Evolutionary conservation across 2,888 invertebrate genomes (phyloP), one percentile per base, ranked within the genome.

Genomic region (Coelinius sp.): DNA sequence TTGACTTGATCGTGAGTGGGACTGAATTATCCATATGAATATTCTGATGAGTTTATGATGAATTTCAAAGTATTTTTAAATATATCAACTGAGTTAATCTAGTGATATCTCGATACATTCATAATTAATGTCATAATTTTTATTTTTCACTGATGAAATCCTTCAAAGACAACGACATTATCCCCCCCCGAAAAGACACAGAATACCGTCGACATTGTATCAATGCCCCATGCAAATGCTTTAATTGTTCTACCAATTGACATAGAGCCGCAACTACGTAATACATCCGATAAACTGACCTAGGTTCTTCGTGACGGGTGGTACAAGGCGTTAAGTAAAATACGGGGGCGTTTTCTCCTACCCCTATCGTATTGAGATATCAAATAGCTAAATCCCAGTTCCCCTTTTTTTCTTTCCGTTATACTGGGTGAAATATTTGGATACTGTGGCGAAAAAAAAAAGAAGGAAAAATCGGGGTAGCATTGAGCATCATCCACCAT

Each of bases 321-420:
- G 44, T 69, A 75, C 68, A 64, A 68, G 75, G 78, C 74, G 81
- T 79, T 77, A 79, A 84, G 81, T 80, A 81, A 82, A 83, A 80
- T 79, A 81, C 78, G 78, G 79, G 81, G 83, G 82, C 79, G 82
- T 79, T 78, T 78, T 82, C 74, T 77, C 62, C 77, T 80, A 81
- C 80, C 82, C 79, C 80, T 82, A 81, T 82, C 78, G 82, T 82
- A 83, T 86, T 85, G 85, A 86, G 86, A 87, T 86, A 86, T 87
- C 86, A 85, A 86, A 85, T 84, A 83, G 84, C 84, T 82, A 81
- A 83, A 84, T 82, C 81, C 81, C 71, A 79, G 80, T 78, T 79
- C 80, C 83, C 79, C 81, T 79, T 81, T 41, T 53, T 24, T n/a
- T n/a, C n/a, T n/a, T 35, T 63, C 81, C 78, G 24, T 52, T 22